Conservation (phyloP, 2,797 vertebrate genomes). For the Diglossa cyanea region DNA sequence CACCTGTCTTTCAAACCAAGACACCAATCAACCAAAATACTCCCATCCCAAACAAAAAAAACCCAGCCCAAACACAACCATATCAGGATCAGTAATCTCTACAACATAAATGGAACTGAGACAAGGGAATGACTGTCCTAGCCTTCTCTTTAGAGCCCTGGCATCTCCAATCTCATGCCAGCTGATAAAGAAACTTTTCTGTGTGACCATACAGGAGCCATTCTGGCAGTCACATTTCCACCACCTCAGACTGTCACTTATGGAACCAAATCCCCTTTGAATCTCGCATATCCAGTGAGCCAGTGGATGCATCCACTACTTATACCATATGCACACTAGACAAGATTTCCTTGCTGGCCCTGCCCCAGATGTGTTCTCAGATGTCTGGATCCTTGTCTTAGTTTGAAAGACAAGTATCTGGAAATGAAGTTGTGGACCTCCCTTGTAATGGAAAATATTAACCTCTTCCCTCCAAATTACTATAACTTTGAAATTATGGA, state of each 20-base stretch:
- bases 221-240: not conserved
- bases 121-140: not conserved
- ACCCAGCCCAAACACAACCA: not conserved
- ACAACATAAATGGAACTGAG: not conserved
- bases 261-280: rapidly evolving
- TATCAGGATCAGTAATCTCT: not conserved
- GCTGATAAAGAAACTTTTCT: not conserved
- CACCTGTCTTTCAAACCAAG: not conserved
- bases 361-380: not conserved
- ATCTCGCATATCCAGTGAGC: not conserved
- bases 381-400: not conserved
- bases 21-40: not conserved
- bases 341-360: not conserved
- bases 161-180: not conserved
- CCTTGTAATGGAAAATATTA: not conserved
- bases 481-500: not conserved
- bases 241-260: not conserved
- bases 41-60: not conserved
- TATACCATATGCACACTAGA: not conserved
- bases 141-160: not conserved
- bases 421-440: not conserved
- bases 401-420: not conserved
- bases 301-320: not conserved
- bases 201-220: not conserved
- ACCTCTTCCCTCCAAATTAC: not conserved